Evolutionary conservation across 64 coral and sea anemone genomes (phyloP), one percentile per base, ranked within the genome.

Genomic region (Dendrophyllia cribrosa): DNA sequence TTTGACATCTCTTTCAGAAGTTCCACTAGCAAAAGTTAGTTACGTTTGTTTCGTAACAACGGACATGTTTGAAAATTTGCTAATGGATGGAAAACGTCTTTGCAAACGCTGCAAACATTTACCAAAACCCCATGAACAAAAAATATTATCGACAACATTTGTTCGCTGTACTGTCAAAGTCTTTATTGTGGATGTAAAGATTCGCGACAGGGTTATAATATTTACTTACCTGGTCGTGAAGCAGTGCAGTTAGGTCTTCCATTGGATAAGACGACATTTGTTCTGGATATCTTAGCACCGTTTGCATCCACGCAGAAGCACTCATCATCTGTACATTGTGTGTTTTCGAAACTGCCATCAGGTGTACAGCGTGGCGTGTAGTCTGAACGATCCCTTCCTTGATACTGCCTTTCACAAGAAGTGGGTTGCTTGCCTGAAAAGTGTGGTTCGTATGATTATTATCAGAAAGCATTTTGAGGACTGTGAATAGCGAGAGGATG

Each of bases 251-350:
- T 70, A 50, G 91, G 91, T 17, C 12, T 85, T 65, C 91, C 91
- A 65, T 92, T 84, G 45, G 81, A 77, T 77, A 92, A 58, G 12
- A 58, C 19, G 15, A 97, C 81, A 22, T 71, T 55, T 7, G 91
- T 94, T 66, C 63, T 17, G 34, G 90, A 65, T 11, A 87, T 80
- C 69, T 82, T 89, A 26, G 23, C 85, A 9, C 95, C 95, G 25
- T 93, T 86, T 51, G 74, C 49, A 45, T 97, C 87, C 56, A 94
- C 95, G 90, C 95, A 97, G 58, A 91, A 97, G 43, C 95, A 97
- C 16, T 94, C 88, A 20, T 88, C 70, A 10, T 71, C 83, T 77
- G 68, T 78, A 70, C 95, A 97, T 51, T 97, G 95, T 43, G 3
- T 80, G 3, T 86, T 90, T 17, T 79, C 75, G 61, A 90, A 97